Evolutionary conservation across 1,140 invertebrate genomes (phyloP).

Genomic region (Venustaconcha ellipsiformis): DNA sequence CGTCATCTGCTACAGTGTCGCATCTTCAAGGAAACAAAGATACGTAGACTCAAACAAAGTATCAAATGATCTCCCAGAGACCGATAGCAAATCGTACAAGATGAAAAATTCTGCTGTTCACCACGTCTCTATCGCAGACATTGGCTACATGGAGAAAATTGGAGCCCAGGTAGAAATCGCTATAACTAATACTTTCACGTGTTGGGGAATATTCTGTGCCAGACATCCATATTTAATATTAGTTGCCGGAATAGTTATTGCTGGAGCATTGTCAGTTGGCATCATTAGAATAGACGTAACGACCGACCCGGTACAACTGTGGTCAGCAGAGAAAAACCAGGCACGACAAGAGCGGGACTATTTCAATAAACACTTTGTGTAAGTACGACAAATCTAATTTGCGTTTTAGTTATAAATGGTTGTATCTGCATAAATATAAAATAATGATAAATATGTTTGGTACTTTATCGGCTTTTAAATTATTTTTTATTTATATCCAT

Average conservation of each 20-base stretch:
- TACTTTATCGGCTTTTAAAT: no score
- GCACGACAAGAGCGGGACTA: constrained; percentile 89
- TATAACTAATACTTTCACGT: constrained; percentile 82
- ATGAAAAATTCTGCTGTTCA: no score
- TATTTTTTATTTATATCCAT: no score
- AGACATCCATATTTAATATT: constrained; percentile 83
- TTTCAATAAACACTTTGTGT: constrained; percentile 83
- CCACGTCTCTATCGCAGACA: constrained; percentile 31
- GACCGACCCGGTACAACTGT: constrained; percentile 96
- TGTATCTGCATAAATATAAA: no score
- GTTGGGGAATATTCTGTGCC: constrained; percentile 86
- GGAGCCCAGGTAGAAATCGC: constrained; percentile 82
- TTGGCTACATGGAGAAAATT: constrained; percentile 74
- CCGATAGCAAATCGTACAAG: no score
- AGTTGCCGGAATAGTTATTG: constrained; percentile 76
- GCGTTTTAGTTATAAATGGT: no score
- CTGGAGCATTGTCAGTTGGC: constrained; percentile 75
- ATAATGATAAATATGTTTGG: no score
- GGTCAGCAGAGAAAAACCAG: constrained; percentile 89
- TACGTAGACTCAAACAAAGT: no score
- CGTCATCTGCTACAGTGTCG: constrained; percentile 54
- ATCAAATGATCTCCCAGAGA: no score
- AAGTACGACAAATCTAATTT: constrained; percentile 18
- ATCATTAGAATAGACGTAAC: constrained; percentile 81
- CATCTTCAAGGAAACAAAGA: no score